phyloP scores from a whole-genome alignment of 2,888 invertebrate genomes.

The Resseliella maxima region DNA sequence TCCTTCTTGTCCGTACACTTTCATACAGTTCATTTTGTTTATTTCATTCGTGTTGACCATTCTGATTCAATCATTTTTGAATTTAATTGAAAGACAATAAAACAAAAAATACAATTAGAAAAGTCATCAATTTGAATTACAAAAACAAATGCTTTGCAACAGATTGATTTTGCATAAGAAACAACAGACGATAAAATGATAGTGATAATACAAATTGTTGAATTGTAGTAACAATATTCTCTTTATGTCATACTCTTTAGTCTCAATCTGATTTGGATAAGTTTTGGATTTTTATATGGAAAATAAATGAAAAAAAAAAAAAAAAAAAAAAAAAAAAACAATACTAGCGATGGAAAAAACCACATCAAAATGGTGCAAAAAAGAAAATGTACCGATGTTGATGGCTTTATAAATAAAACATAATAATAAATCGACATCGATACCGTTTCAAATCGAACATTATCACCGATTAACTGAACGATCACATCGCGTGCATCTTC shows the following conservation, averaged over 20 bases:
- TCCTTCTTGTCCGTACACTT: not conserved
- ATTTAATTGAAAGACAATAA: slow-evolving; percentile 21
- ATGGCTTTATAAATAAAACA: not conserved
- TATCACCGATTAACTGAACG: not conserved
- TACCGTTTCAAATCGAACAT: not conserved
- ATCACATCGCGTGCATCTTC: not conserved
- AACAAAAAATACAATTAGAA: no score
- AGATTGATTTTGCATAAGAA: slow-evolving; percentile 14
- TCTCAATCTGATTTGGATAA: not conserved
- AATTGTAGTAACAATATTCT: no score
- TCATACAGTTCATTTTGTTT: not conserved
- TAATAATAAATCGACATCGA: not conserved
- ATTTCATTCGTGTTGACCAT: slow-evolving; percentile 28
- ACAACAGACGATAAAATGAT: not conserved
- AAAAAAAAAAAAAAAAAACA: not conserved
- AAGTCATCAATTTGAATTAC: slow-evolving; percentile 41
- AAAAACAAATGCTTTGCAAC: not conserved
- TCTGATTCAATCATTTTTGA: not conserved
- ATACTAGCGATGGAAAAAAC: not conserved
- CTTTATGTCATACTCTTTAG: no score
- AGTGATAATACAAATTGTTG: not conserved
- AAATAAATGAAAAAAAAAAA: not conserved
- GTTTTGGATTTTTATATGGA: not conserved
- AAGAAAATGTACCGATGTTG: no score
- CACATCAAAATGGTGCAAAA: not conserved